phyloP scores from a whole-genome alignment of 2,113 vertebrate genomes.

The Eulemur rufifrons region DNA sequence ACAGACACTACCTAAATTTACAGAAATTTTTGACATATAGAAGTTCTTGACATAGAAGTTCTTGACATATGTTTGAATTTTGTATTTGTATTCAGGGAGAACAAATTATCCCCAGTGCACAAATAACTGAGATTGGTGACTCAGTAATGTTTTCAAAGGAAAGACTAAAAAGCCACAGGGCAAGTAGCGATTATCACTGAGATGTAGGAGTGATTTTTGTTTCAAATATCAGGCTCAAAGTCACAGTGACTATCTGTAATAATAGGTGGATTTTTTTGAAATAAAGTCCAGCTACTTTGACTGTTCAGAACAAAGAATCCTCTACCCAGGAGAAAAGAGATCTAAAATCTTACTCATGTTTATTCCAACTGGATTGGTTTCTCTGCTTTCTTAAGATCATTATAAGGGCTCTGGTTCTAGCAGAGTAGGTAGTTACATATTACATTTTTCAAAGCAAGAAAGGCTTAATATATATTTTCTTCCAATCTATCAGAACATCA shows the following conservation, averaged over 20 bases:
- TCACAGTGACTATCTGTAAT: not conserved
- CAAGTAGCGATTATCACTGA: conserved; percentile 50
- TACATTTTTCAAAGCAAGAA: conserved; percentile 33
- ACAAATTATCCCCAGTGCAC: conserved; percentile 25
- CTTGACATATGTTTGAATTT: conserved; percentile 40
- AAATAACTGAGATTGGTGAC: conserved; percentile 44
- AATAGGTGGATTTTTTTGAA: conserved; percentile 19
- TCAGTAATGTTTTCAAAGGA: conserved; percentile 53
- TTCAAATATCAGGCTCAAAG: conserved; percentile 61
- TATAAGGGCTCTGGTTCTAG: conserved; percentile 32
- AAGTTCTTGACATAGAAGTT: conserved; percentile 31
- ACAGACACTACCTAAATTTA: not conserved
- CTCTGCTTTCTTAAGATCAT: conserved; percentile 46
- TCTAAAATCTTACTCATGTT: conserved; percentile 54
- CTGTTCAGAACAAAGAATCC: conserved; percentile 51
- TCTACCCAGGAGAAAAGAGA: conserved; percentile 52
- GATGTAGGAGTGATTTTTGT: conserved; percentile 47
- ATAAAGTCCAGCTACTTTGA: conserved; percentile 39
- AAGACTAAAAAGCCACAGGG: conserved; percentile 53
- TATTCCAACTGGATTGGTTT: conserved; percentile 37
- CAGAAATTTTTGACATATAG: not conserved
- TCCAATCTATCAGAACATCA: not conserved
- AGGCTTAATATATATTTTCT: not conserved
- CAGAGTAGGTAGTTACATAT: not conserved
- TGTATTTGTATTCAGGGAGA: conserved; percentile 40